Conservation (phyloP, 2,888 invertebrate genomes). For the Bimastos eiseni region DNA sequence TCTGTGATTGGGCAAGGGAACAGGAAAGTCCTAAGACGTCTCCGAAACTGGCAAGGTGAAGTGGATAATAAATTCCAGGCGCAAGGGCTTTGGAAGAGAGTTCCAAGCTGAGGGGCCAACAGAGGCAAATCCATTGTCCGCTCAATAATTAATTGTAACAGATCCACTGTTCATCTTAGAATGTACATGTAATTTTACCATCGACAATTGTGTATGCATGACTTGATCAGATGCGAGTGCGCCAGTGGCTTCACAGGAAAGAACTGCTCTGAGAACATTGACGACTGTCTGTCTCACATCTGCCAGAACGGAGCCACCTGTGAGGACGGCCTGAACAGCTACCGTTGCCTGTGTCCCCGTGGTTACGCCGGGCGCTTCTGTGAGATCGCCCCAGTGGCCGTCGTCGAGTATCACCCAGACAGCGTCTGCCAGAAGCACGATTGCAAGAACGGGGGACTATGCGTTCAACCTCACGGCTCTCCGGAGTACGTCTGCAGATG, state of each 20-base stretch:
- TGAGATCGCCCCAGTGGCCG: slow-evolving; percentile 51
- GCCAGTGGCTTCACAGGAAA: slow-evolving; percentile 80
- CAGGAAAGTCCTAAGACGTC: no score
- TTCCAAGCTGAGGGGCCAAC: no score
- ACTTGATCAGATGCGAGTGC: slow-evolving; percentile 62
- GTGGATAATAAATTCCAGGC: no score
- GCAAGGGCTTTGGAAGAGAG: no score
- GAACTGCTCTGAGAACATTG: slow-evolving; percentile 90
- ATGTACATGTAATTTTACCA: no score
- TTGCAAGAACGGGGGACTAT: slow-evolving; percentile 87
- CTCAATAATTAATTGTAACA: no score
- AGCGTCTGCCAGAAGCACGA: slow-evolving; percentile 88
- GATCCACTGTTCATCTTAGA: no score
- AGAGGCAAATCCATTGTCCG: no score
- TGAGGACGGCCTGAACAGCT: slow-evolving; percentile 92
- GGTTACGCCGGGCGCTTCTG: slow-evolving; percentile 42
- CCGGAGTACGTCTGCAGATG: slow-evolving; percentile 72
- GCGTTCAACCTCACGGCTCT: slow-evolving; percentile 77
- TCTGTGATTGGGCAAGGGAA: no score
- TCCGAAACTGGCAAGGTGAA: no score
- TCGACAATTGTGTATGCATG: no score
- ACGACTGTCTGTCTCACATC: slow-evolving; percentile 91
- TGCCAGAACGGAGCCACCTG: slow-evolving; percentile 80
- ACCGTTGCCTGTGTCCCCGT: slow-evolving; percentile 62
- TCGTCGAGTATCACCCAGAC: slow-evolving; percentile 71